Conservation (phyloP, 2,113 vertebrate species). For the Tautogolabrus adspersus region DNA sequence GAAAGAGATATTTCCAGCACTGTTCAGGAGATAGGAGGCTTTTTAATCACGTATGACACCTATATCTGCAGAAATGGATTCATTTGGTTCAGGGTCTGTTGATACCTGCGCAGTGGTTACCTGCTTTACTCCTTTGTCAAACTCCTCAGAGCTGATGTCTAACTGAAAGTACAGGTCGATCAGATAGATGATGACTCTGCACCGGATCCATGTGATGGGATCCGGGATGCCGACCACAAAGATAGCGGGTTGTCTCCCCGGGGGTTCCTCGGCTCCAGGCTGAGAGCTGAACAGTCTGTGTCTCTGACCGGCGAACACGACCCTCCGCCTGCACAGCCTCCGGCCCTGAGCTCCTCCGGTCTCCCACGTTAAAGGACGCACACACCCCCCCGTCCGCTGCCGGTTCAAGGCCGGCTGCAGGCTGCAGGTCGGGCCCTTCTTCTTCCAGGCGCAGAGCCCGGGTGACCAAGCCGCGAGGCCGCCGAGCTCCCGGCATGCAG, state of each 20-base stretch:
- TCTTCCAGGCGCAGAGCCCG: constrained; percentile 30
- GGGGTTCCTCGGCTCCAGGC: constrained; percentile 7
- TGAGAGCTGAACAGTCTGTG: constrained; percentile 56
- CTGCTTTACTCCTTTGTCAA: constrained; percentile 73
- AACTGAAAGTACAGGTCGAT: constrained; percentile 59
- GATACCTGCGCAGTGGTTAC: constrained; percentile 16
- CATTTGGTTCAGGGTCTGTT: not conserved
- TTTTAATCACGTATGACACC: not conserved
- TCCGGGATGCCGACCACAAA: constrained; percentile 71
- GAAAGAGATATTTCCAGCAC: no score
- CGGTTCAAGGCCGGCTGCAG: not conserved
- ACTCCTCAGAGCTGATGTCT: constrained; percentile 61
- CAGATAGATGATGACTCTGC: constrained; percentile 49
- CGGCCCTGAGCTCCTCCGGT: not conserved
- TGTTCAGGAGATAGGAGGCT: no score
- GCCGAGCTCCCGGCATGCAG: constrained; percentile 48
- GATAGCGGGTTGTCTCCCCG: constrained; percentile 32
- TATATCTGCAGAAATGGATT: not conserved
- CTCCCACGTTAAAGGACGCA: not conserved
- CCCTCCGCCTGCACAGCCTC: constrained; percentile 19
- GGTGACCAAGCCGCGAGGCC: constrained; percentile 16
- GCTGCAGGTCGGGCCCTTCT: not conserved
- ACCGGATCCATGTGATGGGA: constrained; percentile 74
- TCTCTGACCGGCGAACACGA: constrained; percentile 23
- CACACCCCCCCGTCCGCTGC: not conserved